These are phyloP conservation scores for Halichondria panicea DNA, from an alignment of 37 sponge, comb jelly and placozoan species.

Conservation along the genomic window DNA sequence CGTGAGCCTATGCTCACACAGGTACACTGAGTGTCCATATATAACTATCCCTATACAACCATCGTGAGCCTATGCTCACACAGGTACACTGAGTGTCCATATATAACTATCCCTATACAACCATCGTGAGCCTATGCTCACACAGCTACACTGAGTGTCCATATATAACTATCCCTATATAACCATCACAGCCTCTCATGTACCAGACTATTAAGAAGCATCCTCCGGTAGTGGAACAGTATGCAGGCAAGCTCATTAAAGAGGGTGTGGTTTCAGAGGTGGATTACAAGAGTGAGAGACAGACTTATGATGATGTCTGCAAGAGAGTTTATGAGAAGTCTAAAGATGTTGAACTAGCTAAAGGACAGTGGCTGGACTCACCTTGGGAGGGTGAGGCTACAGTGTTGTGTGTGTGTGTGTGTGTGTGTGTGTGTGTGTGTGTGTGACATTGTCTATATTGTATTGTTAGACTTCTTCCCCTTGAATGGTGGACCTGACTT, in stretches of 20 bases:
- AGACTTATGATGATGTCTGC: constrained; percentile 64
- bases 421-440: no score
- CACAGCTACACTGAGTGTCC: no score
- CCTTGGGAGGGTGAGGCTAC: constrained; percentile 80
- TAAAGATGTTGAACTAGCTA: neutral
- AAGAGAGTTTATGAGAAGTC: constrained; percentile 51
- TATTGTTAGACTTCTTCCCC: constrained; percentile 27
- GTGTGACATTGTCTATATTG: neutral
- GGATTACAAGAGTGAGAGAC: constrained; percentile 43
- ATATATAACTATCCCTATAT: neutral
- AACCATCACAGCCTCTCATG: constrained; percentile 57
- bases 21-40: no score
- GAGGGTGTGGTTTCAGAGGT: constrained; percentile 46
- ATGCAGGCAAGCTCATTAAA: constrained; percentile 51
- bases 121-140: no score
- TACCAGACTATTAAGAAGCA: constrained; percentile 80
- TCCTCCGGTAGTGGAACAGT: constrained; percentile 61
- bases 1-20: no score
- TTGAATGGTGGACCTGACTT: constrained; percentile 8
- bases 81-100: no score
- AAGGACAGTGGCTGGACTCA: constrained; percentile 82
- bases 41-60: no score
- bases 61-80: no score
- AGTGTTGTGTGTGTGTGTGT: no score
- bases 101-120: no score